A percentile compares a stretch with the other conserved stretches of the same genome.
Evolutionary conservation across 2,113 vertebrate genomes (phyloP).

Genomic region (Vanacampus margaritifer): DNA sequence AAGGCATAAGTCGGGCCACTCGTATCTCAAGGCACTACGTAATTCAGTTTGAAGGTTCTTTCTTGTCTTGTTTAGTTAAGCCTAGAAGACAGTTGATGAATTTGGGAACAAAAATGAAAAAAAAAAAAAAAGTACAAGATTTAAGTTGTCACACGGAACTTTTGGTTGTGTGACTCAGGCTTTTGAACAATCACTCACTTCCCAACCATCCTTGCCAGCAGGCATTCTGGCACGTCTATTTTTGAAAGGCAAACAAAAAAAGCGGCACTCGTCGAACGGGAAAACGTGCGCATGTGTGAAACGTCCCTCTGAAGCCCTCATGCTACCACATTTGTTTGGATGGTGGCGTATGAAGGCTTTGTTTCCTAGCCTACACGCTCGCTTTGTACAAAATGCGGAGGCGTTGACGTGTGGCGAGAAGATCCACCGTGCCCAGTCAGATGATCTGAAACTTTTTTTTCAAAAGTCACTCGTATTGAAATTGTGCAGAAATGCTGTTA

Average conservation of each 20-base stretch:
- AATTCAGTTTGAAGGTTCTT: no score
- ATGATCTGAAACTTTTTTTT: background rate
- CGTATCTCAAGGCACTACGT: no score
- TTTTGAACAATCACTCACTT: background rate
- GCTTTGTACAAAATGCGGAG: background rate
- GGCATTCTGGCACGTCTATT: background rate
- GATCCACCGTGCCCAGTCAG: background rate
- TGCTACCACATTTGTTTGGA: background rate
- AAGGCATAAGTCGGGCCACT: no score
- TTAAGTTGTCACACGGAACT: conserved; percentile 6
- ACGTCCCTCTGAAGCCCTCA: background rate
- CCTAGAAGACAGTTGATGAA: background rate
- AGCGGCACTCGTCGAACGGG: no score
- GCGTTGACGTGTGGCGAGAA: background rate
- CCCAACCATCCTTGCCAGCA: background rate
- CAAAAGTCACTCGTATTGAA: no score
- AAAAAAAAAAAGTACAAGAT: background rate
- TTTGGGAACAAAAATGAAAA: background rate
- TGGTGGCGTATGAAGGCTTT: background rate
- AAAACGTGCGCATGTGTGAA: conserved; percentile 1
- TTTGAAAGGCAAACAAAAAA: conserved; percentile 1
- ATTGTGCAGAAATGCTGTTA: no score
- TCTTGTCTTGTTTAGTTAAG: background rate
- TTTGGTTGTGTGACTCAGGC: background rate
- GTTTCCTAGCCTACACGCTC: background rate